Conservation (phyloP, 2,797 vertebrate genomes). For the Tragopan temminckii region DNA sequence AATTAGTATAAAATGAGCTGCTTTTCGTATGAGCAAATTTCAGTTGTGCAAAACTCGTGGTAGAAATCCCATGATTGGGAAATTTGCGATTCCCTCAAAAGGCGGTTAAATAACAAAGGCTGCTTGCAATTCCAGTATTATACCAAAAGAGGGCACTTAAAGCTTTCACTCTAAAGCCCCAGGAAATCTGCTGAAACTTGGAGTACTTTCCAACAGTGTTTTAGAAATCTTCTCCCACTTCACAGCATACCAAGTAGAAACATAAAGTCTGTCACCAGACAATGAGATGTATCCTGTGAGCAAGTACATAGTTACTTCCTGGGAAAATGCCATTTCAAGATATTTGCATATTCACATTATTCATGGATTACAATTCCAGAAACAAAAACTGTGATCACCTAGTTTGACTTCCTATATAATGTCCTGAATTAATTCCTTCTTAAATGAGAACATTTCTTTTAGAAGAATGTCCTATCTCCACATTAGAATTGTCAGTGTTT, state of each 20-base stretch:
- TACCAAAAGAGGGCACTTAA: slow-evolving; percentile 80
- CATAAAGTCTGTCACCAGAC: slow-evolving; percentile 5
- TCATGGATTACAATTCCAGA: background rate
- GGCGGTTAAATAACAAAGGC: background rate
- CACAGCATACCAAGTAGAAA: background rate
- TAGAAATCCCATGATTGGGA: background rate
- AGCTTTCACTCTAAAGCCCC: slow-evolving; percentile 53
- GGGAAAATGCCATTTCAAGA: background rate
- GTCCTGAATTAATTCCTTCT: background rate
- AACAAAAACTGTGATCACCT: background rate
- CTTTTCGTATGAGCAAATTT: slow-evolving; percentile 12
- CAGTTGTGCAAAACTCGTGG: background rate
- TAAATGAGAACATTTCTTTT: background rate
- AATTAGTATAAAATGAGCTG: background rate
- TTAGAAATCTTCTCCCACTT: slow-evolving; percentile 38
- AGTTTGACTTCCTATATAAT: background rate
- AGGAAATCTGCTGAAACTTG: background rate
- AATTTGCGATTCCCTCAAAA: background rate
- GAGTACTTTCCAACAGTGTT: slow-evolving; percentile 11
- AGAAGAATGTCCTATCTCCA: background rate
- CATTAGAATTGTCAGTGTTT: background rate
- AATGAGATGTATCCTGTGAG: slow-evolving; percentile 1
- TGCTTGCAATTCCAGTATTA: background rate
- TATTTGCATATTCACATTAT: background rate
- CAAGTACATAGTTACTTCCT: background rate